Percentiles rank a stretch among this genome's conserved stretches.
phyloP scores from a whole-genome alignment of 2,797 vertebrate species.

The Crypturellus tataupa region DNA sequence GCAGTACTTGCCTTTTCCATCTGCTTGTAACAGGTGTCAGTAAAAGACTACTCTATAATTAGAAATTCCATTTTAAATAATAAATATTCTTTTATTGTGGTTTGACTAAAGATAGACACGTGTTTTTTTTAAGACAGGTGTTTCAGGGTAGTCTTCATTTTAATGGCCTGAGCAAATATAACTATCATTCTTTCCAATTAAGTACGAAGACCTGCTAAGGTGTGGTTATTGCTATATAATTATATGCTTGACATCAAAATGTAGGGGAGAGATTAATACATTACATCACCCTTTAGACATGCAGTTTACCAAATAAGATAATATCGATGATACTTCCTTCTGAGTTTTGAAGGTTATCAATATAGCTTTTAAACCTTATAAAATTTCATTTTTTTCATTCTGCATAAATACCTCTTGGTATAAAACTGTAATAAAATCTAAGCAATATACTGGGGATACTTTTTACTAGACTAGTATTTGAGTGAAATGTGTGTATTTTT shows the following conservation, averaged over 20 bases:
- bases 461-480: background rate
- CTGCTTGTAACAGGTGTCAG: background rate
- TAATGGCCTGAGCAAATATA: background rate
- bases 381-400: background rate
- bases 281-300: background rate
- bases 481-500: background rate
- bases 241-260: slow-evolving; percentile 7
- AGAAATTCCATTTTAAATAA: background rate
- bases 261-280: background rate
- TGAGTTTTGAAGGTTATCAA: background rate
- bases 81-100: background rate
- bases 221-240: background rate
- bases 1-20: background rate
- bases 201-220: background rate
- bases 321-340: background rate
- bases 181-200: background rate
- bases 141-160: slow-evolving; percentile 52
- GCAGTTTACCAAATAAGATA: background rate
- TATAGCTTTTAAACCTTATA: background rate
- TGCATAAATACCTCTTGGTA: background rate
- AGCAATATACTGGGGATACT: background rate
- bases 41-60: background rate
- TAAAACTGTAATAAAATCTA: background rate
- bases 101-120: background rate
- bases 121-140: background rate